Evolutionary conservation across 1,140 invertebrate species (phyloP).

Genomic region (Drosophila sp.): DNA sequence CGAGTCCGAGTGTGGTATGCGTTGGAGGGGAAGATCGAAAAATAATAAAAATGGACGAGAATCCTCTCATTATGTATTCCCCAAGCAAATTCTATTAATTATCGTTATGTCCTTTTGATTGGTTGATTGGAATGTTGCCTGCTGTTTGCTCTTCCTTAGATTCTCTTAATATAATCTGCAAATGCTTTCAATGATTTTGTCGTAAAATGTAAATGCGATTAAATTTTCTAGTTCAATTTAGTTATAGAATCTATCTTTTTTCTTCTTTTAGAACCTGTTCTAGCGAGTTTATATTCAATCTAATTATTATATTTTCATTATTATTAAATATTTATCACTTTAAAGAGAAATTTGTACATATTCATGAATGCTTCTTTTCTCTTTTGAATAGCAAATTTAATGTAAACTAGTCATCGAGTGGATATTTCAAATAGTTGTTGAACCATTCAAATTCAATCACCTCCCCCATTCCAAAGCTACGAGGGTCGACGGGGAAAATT

Average conservation of each 20-base stretch:
- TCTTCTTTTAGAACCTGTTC: too few species aligned
- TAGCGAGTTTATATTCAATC: too few species aligned
- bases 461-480: not conserved
- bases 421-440: not conserved
- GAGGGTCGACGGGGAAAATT: not conserved
- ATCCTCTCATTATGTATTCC: conserved; percentile 73
- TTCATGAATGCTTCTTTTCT: too few species aligned
- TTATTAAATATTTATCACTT: too few species aligned
- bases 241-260: too few species aligned
- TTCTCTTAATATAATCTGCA: conserved; percentile 52
- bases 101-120: conserved; percentile 80
- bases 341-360: too few species aligned
- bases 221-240: not conserved
- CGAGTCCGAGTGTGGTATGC: conserved; percentile 34
- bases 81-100: conserved; percentile 80
- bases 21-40: conserved; percentile 62
- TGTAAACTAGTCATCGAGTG: too few species aligned
- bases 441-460: not conserved
- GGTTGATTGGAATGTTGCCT: conserved; percentile 51
- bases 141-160: conserved; percentile 32
- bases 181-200: conserved; percentile 2
- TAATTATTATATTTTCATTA: too few species aligned
- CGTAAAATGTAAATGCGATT: not conserved
- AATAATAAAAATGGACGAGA: conserved; percentile 70
- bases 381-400: too few species aligned